Evolutionary conservation across 1,140 invertebrate species (phyloP).

Genomic region (Drosophila funebris): DNA sequence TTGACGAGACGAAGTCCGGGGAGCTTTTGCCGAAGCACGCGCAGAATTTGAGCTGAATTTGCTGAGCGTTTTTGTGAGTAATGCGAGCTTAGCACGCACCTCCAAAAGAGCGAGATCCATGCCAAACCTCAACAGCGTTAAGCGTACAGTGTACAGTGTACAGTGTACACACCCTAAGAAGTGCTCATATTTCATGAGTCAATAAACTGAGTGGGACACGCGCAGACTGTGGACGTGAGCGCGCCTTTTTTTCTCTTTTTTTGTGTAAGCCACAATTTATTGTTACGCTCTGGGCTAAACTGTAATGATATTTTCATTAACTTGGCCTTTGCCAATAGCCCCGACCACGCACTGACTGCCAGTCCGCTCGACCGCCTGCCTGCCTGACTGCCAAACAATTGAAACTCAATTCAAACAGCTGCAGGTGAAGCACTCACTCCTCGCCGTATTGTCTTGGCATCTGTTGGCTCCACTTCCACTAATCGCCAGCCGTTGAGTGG

Average conservation of each 20-base stretch:
- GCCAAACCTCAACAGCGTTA: neutral
- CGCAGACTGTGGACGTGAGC: constrained; percentile 24
- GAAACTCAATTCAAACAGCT: constrained; percentile 47
- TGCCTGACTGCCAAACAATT: constrained; percentile 40
- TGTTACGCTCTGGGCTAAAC: constrained; percentile 69
- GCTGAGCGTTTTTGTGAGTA: constrained; percentile 59
- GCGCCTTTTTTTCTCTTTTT: constrained; percentile 14
- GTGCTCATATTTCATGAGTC: constrained; percentile 79
- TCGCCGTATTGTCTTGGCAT: neutral
- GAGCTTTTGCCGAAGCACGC: constrained; percentile 33
- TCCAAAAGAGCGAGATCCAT: constrained; percentile 4
- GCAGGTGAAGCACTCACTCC: constrained; percentile 51
- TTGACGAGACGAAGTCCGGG: constrained; percentile 35
- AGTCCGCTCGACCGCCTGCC: neutral
- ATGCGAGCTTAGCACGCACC: constrained; percentile 72
- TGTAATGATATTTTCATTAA: constrained; percentile 80
- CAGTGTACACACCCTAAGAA: constrained; percentile 65
- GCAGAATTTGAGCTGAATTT: constrained; percentile 49
- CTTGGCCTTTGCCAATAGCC: constrained; percentile 68
- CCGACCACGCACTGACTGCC: constrained; percentile 58
- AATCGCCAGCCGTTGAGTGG: constrained; percentile 66
- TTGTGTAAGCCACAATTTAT: constrained; percentile 44
- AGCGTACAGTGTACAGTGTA: constrained; percentile 10
- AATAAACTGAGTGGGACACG: constrained; percentile 60
- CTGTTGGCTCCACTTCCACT: constrained; percentile 30